Evolutionary conservation across 1,140 invertebrate species (phyloP), one percentile per base, ranked within the genome.

Genomic region (Drosophila pseudoananassae): DNA sequence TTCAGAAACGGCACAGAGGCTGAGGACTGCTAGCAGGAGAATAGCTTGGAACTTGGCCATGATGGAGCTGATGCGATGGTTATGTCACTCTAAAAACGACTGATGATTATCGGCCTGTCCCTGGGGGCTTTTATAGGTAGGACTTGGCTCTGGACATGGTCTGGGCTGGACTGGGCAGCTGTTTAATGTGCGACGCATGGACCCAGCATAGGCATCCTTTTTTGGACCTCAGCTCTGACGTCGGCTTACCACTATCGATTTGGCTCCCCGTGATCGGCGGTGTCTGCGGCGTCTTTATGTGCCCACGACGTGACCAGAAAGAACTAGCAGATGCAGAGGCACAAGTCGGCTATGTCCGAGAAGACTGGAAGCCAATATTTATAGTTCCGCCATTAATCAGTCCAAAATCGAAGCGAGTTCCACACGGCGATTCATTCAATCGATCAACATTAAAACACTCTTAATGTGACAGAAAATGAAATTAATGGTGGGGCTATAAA

Each of bases 301-400:
- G 75, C 57, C 59, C 36, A 61, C 65, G 83, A 87, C 83, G 83
- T 87, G 83, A 87, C 83, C 70, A 65, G 83, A 88, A 87, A 87
- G 60, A 71, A 57, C 46, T 81, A 85, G 54, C 78, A 81, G 74
- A 68, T 71, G 78, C 66, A 47, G 64, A 56, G 17, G 9, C 50
- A 33, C 27, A 9, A 17, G 43, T 15, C 14, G 40, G 14, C 25
- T 9, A 33, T 15, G 40, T 68, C 63, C 63, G 40, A 38, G 31
- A 43, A 43, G 50, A 61, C 70, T 82, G 78, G 52, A 82, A 59
- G 55, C 31, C 68, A 54, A 36, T 70, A 84, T 84, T 84, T 84
- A 84, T 84, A 83, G 80, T 87, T 87, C 66, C 76, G 75, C 71
- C 83, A 87, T 82, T 76, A 88, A 88, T 83, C 84, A 89, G 60